Evolutionary conservation across 1,140 invertebrate genomes (phyloP), one percentile per base, ranked within the genome.

Genomic region (Adelges cooleyi): DNA sequence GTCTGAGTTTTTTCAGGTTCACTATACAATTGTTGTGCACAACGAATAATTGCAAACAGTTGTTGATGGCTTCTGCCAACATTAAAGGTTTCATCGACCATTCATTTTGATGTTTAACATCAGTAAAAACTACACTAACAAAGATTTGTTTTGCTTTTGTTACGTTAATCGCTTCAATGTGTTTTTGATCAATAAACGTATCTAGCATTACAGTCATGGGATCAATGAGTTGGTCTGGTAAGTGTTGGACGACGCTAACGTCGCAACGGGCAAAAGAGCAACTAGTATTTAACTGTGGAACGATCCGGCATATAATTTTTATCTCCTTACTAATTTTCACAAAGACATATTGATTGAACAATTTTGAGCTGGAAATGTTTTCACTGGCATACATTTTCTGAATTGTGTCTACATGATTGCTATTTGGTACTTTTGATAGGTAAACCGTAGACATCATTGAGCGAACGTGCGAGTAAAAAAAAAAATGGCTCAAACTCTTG

Each of bases 81-180:
- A 13, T 59, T 13, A 13, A 18, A 27, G n/a, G 6, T 17, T 59
- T 36, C 18, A 59, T 56, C 15, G 36, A 65, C 46, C 46, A 65
- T 13, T 22, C 22, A 65, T 42, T 22, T 25, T 66, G 46, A 36
- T 51, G 11, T 20, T 52, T 40, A 15, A 48, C 42, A 33, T 66
- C 40, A 40, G 29, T 66, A n/a, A 66, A 66, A n/a, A 53, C 9
- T 2, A 46, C 40, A 46, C 50, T 66, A 10, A 52, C 40, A 17
- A 42, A 20, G 10, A 50, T 51, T 23, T 23, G 38, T 20, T 53
- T 51, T 9, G 46, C 29, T 4, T 40, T 22, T 1, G 22, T 1
- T 2, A 66, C 40, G 54, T 6, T 2, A 33, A 53, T 33, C 20
- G 50, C 20, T 54, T 62, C 42, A 29, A 62, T 33, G 9, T 46